Percentiles rank a stretch among this genome's conserved stretches.
phyloP scores from a whole-genome alignment of 2,113 vertebrate genomes.

The Trematomus loennbergii region DNA sequence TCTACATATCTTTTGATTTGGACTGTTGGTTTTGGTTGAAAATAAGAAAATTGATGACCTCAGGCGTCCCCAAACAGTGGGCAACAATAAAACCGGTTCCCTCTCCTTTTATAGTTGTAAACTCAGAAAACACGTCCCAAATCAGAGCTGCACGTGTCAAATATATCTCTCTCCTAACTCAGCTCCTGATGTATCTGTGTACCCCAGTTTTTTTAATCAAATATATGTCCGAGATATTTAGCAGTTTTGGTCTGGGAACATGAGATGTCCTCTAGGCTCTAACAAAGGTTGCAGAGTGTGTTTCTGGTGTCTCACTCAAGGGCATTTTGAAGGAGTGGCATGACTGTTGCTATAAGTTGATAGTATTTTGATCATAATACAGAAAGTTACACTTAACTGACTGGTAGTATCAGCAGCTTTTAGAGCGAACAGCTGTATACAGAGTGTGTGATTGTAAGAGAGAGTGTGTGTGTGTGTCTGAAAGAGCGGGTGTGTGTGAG shows the following conservation, averaged over 20 bases:
- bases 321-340: background rate
- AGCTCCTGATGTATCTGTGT: background rate
- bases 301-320: background rate
- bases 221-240: background rate
- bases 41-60: background rate
- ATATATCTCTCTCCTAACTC: background rate
- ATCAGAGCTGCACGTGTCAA: background rate
- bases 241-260: background rate
- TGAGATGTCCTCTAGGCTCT: background rate
- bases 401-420: background rate
- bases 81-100: too few relatives aligned
- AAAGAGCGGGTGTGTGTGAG: constrained; percentile 7
- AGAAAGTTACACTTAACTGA: constrained; percentile 1
- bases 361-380: background rate
- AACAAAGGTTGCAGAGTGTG: background rate
- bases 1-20: background rate
- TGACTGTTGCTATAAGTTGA: background rate
- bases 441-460: constrained; percentile 1
- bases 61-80: background rate
- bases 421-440: constrained; percentile 12
- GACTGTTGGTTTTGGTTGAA: background rate
- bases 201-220: background rate
- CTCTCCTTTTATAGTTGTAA: too few relatives aligned
- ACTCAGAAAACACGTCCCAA: background rate
- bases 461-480: constrained; percentile 4